Conservation (phyloP, 2,888 invertebrate genomes). For the Zeuzera pyrina region DNA sequence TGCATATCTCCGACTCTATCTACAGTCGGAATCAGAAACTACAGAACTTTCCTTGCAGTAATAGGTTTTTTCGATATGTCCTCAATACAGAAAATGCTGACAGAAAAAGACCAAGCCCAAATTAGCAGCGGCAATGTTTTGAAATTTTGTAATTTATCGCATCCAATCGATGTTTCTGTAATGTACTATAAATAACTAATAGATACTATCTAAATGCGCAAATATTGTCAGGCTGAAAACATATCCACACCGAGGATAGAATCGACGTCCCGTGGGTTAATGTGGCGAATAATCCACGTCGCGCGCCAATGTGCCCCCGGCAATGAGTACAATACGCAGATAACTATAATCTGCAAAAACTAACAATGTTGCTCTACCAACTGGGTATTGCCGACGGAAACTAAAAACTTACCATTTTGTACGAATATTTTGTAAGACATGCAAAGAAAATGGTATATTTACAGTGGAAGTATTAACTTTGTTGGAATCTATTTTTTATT, state of each 20-base stretch:
- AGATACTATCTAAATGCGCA: conserved; percentile 49
- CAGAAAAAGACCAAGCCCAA: too few species aligned
- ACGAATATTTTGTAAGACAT: neutral
- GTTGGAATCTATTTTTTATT: neutral
- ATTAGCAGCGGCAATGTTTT: too few species aligned
- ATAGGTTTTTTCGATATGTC: too few species aligned
- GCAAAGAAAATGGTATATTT: neutral
- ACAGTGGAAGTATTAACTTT: neutral
- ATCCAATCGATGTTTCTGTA: too few species aligned
- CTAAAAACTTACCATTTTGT: neutral
- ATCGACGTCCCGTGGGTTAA: conserved; percentile 46
- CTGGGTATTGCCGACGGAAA: conserved; percentile 6
- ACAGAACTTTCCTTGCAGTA: too few species aligned
- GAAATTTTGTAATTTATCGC: too few species aligned
- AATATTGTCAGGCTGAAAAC: conserved; percentile 42
- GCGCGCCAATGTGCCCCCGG: conserved; percentile 42
- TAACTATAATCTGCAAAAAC: conserved; percentile 63
- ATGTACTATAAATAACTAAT: conserved; percentile 1
- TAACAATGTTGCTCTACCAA: conserved; percentile 28
- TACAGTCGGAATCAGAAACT: too few species aligned
- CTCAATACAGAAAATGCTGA: too few species aligned
- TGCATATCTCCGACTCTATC: too few species aligned
- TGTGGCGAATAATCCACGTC: conserved; percentile 64
- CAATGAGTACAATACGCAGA: conserved; percentile 31
- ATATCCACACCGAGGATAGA: conserved; percentile 44